Evolutionary conservation across 1,140 invertebrate species (phyloP).

Genomic region (Gonioctena quinquepunctata): DNA sequence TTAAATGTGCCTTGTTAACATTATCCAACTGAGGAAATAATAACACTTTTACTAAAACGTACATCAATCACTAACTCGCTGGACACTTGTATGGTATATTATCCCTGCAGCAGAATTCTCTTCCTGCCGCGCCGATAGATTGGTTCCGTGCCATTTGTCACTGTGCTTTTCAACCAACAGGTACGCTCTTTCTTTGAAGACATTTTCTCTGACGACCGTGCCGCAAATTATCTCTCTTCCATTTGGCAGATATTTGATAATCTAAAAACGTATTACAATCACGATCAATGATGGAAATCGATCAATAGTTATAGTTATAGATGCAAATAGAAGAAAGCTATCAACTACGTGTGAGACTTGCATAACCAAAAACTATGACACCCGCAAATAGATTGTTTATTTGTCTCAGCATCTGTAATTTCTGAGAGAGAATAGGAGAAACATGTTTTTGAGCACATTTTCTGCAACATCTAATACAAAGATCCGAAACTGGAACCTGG

Average conservation of each 20-base stretch:
- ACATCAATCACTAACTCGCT: no score
- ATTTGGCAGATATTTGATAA: slow-evolving; percentile 74
- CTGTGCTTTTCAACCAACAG: slow-evolving; percentile 79
- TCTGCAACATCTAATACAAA: no score
- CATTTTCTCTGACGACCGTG: slow-evolving; percentile 70
- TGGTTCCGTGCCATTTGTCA: slow-evolving; percentile 72
- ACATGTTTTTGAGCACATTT: no score
- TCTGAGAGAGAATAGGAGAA: no score
- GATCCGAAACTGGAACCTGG: no score
- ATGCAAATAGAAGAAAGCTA: not conserved
- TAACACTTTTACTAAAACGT: no score
- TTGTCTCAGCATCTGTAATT: no score
- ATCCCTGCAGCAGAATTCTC: slow-evolving; percentile 78
- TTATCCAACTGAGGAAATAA: no score
- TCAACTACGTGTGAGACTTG: no score
- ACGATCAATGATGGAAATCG: not conserved
- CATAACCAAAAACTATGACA: no score
- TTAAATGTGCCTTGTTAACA: no score
- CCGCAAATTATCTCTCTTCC: slow-evolving; percentile 73
- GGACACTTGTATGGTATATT: slow-evolving; percentile 72
- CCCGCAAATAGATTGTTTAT: no score
- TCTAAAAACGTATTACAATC: slow-evolving; percentile 60
- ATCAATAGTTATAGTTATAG: not conserved
- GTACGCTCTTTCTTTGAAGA: slow-evolving; percentile 72
- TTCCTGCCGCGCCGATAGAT: slow-evolving; percentile 75